Base-by-base conservation (phyloP, 1,140 invertebrate genomes). In the Paralvinella palmiformis region DNA sequence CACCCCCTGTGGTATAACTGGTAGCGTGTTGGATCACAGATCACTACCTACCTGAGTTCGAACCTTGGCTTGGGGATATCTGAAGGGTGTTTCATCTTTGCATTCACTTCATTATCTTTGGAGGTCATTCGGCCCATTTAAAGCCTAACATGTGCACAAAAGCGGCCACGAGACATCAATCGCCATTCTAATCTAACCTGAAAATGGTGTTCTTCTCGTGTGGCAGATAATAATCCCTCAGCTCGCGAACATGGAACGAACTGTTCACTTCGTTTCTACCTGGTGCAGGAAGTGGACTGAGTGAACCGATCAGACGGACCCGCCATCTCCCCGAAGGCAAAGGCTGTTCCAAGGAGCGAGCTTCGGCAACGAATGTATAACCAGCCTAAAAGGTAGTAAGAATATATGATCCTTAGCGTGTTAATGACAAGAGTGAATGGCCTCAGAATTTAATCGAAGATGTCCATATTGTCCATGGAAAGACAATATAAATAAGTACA, bases 311-410 rank as follows among this genome's bases (percentile, higher is more conserved):
- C 66, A 81, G 67, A 31, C 79, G 73, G 73, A 81, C 74, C 27
- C 75, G 69, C 78, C 78, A 81, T 45, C 63, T 73, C 33, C 72
- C 73, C 59, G 64, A 62, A 15, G 68, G 61, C 24, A 79, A 44
- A 27, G 76, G 67, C 57, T 74, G 70, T 33, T 80, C 76, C 10
- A 69, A 65, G 0, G 75, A 76, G 10, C 73, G 68, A 3, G 77
- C 75, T 58, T 79, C 78, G 24, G 78, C 78, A 20, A 81, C 71
- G 69, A 81, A 78, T 15, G 77, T 79, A 68, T 80, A 81, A 0
- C 79, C 79, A 70, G 72, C 74, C 63, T 64, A 44, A 15, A 17
- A 36, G 20, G 7, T 10, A n/a, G 4, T n/a, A 3, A 59, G 20
- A 35, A n/a, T n/a, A n/a, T n/a, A n/a, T n/a, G n/a, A 41, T 41